phyloP scores from a whole-genome alignment of 2,888 invertebrate species.

The Aleiodes testaceus region DNA sequence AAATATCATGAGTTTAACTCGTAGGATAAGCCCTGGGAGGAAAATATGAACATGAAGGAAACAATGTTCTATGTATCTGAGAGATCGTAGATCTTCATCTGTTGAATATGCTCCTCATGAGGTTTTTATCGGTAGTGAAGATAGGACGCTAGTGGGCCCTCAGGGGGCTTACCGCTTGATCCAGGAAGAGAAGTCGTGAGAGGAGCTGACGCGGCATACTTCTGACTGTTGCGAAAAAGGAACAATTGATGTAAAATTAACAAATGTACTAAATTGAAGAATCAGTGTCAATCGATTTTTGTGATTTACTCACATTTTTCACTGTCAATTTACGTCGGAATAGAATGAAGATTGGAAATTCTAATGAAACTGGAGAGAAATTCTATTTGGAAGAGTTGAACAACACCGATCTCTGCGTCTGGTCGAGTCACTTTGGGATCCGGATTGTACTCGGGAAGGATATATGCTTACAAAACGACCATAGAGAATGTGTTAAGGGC shows the following conservation, averaged over 20 bases:
- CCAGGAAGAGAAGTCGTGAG: conserved; percentile 46
- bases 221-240: conserved; percentile 1
- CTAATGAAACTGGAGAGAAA: too few relatives aligned
- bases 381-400: not conserved
- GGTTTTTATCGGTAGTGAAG: conserved; percentile 41
- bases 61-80: too few relatives aligned
- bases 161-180: conserved; percentile 36
- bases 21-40: too few relatives aligned
- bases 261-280: too few relatives aligned
- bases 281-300: too few relatives aligned
- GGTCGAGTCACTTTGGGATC: conserved; percentile 49
- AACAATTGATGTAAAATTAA: conserved; percentile 1
- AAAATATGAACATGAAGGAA: too few relatives aligned
- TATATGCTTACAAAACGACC: too few relatives aligned
- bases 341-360: too few relatives aligned
- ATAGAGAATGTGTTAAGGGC: conserved; percentile 36
- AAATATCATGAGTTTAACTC: too few relatives aligned
- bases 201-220: conserved; percentile 39
- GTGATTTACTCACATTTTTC: too few relatives aligned
- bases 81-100: too few relatives aligned
- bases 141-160: conserved; percentile 41
- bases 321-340: too few relatives aligned
- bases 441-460: conserved; percentile 48
- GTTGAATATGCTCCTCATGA: not conserved
- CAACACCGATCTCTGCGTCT: conserved; percentile 50